Base-by-base conservation (phyloP, 2,113 vertebrate species). In the Nothobranchius kuhntae region DNA sequence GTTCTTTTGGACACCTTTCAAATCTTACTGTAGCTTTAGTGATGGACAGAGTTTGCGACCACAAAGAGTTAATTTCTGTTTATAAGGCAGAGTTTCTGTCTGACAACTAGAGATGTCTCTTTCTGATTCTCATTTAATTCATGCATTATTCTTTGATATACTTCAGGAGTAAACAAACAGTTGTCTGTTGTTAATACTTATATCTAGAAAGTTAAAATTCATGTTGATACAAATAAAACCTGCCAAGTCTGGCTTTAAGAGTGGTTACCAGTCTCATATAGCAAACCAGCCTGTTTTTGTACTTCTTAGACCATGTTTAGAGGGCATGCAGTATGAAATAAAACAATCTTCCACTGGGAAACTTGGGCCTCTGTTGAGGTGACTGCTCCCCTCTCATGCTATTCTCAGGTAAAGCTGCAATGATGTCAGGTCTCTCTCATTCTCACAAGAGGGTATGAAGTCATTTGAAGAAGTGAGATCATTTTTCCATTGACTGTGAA, bases 401-500 rank as follows among this genome's bases (percentile, higher is more conserved):
- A 24, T 14, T 48, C 63, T 67, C 87, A 89, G 89, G 86, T 89
- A 71, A 61, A 67, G 81, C 77, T 61, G 56, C 75, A 60, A 72
- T 89, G 87, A 89, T 87, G 83, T 88, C 81, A 87, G 83, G 78
- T 57, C 78, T 76, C 81, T 57, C 75, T 63, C 40, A 38, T 65
- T 61, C 68, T 44, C 59, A 67, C 83, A 76, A 78, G 58, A 80
- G 83, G 68, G 55, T 64, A 89, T 90, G 87, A 90, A 87, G 82
- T 91, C 91, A 90, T 87, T 87, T 80, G 78, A 84, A 73, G 86
- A 75, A 70, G 86, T 92, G 92, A 93, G 91, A 88, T 93, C 88
- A 89, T 91, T 89, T 92, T 92, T 90, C 90, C 91, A 74, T 83
- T 84, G 83, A 85, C 82, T 78, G 81, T 79, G 80, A 82, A 88